A percentile compares a stretch with the other conserved stretches of the same genome.
Conservation (phyloP, 2,888 invertebrate genomes). For the Cyaniris semiargus region DNA sequence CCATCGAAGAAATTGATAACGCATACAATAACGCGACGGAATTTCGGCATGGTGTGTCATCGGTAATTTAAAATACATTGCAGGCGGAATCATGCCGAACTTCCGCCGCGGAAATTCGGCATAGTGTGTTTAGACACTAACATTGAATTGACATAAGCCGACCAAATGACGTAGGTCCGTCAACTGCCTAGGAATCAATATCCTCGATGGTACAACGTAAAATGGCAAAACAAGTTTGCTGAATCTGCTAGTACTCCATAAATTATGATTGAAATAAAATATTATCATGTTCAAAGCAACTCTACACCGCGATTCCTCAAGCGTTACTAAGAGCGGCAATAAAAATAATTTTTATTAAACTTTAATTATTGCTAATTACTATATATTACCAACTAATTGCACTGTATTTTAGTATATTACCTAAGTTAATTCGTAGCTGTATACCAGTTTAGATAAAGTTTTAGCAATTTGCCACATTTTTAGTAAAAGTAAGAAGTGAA, state of each 20-base stretch:
- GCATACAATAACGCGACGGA: no score
- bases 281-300: not conserved
- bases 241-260: not conserved
- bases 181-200: no score
- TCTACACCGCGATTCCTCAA: not conserved
- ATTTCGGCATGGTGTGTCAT: no score
- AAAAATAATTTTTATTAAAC: not conserved
- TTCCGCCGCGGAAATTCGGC: no score
- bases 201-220: no score
- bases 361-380: not conserved
- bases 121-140: no score
- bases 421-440: not conserved
- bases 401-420: constrained; percentile 29
- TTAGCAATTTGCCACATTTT: not conserved
- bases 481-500: constrained; percentile 6
- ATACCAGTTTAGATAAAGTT: not conserved
- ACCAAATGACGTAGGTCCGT: no score
- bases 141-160: no score
- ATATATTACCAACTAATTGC: not conserved
- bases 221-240: no score
- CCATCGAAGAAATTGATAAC: no score
- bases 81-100: no score
- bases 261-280: not conserved
- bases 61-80: no score
- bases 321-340: not conserved